Evolutionary conservation across 1,140 invertebrate species (phyloP).

Genomic region (Bilobella aurantiaca): DNA sequence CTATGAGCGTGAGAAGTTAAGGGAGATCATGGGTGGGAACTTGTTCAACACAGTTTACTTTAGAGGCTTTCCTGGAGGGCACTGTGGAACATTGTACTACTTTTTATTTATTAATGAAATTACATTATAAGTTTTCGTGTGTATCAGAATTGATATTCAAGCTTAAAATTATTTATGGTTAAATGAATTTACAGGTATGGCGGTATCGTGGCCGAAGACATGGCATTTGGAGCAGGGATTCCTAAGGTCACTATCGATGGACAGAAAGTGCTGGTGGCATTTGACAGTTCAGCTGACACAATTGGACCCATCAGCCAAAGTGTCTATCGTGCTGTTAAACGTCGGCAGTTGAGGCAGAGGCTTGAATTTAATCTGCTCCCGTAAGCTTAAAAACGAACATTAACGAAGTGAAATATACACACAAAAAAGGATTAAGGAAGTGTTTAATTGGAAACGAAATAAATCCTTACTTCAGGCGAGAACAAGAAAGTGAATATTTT

Average conservation of each 20-base stretch:
- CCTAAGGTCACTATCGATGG: constrained; percentile 28
- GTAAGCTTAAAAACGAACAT: constrained; percentile 14
- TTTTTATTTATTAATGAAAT: constrained; percentile 10
- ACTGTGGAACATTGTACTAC: constrained; percentile 61
- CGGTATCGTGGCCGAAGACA: constrained; percentile 18
- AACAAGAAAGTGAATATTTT: too few relatives aligned
- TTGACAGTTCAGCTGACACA: constrained; percentile 23
- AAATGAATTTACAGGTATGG: constrained; percentile 16
- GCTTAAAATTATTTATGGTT: not conserved
- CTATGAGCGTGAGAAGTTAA: constrained; percentile 52
- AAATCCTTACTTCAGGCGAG: too few relatives aligned
- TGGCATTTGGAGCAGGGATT: constrained; percentile 15
- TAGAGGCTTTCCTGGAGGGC: constrained; percentile 52
- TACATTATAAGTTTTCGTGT: too few relatives aligned
- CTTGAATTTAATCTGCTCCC: constrained; percentile 25
- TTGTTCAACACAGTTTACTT: constrained; percentile 67
- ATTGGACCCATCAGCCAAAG: constrained; percentile 27
- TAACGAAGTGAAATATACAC: too few relatives aligned
- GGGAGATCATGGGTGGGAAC: constrained; percentile 56
- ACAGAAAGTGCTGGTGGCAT: constrained; percentile 25
- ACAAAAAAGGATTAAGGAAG: too few relatives aligned
- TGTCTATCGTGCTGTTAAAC: constrained; percentile 28
- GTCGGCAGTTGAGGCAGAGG: constrained; percentile 17
- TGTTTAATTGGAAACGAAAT: too few relatives aligned
- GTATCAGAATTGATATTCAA: too few relatives aligned